phyloP scores from a whole-genome alignment of 2,113 vertebrate species.

The Neoarius graeffei region DNA sequence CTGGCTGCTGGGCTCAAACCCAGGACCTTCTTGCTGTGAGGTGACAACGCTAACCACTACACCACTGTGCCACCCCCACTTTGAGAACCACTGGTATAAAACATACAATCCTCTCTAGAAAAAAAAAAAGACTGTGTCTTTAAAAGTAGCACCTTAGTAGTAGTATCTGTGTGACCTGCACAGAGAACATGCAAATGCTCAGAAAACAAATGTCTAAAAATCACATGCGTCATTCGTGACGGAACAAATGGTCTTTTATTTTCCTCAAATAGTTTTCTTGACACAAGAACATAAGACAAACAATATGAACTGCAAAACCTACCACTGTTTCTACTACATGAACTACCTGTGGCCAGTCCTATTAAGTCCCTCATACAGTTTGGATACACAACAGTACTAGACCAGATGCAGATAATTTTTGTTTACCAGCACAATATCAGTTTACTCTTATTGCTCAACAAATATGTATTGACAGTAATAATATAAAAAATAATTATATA shows the following conservation, averaged over 20 bases:
- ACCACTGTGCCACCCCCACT: too few relatives aligned
- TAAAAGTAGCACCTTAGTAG: not conserved
- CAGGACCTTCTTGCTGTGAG: too few relatives aligned
- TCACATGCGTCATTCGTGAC: constrained; percentile 27
- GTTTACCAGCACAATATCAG: not conserved
- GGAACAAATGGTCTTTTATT: constrained; percentile 24
- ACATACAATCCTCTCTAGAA: not conserved
- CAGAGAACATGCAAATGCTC: not conserved
- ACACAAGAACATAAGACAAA: constrained; percentile 18
- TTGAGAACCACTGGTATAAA: not conserved
- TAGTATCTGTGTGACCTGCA: not conserved
- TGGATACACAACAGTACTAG: constrained; percentile 9
- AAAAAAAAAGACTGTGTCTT: not conserved
- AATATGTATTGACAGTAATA: not conserved
- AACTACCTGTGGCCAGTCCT: constrained; percentile 7
- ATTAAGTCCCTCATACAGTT: not conserved
- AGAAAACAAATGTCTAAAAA: constrained; percentile 15
- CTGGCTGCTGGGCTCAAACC: too few relatives aligned
- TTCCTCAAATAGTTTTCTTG: constrained; percentile 5
- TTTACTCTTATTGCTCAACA: not conserved
- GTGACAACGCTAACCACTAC: too few relatives aligned
- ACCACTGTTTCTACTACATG: not conserved
- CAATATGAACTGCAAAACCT: constrained; percentile 19
- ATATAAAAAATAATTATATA: constrained; percentile 24
- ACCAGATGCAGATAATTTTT: constrained; percentile 3